phyloP scores from a whole-genome alignment of 1,140 invertebrate species.

The Atopsyche davidsoni region DNA sequence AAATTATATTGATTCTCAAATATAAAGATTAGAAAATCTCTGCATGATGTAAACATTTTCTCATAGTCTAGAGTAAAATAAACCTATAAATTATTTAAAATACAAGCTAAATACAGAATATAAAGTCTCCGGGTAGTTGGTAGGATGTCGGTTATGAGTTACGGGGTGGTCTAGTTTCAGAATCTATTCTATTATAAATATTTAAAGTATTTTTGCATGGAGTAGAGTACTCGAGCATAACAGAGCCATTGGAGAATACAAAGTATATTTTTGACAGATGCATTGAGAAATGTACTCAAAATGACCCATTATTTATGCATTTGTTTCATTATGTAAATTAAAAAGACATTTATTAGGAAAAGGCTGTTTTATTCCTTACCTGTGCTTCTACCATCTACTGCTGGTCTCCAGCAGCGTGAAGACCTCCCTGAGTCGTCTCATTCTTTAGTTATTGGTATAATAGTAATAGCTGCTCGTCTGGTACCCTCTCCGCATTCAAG shows the following conservation, averaged over 20 bases:
- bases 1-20: constrained; percentile 2
- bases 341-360: constrained; percentile 1
- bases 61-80: background rate
- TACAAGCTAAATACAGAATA: background rate
- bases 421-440: too few species aligned
- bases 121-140: too few species aligned
- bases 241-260: background rate
- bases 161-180: background rate
- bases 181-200: background rate
- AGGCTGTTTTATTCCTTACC: too few species aligned
- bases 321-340: too few species aligned
- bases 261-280: background rate
- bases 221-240: constrained; percentile 1
- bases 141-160: too few species aligned
- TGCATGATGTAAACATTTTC: background rate
- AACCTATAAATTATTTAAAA: background rate
- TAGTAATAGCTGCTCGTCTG: too few species aligned
- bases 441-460: too few species aligned
- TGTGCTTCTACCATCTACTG: too few species aligned
- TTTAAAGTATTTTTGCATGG: constrained; percentile 3
- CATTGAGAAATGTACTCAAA: constrained; percentile 2
- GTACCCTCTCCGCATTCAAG: too few species aligned
- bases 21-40: constrained; percentile 1
- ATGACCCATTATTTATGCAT: too few species aligned
- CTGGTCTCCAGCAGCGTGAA: too few species aligned